These are phyloP conservation scores for Oceanites oceanicus DNA, from an alignment of 2,113 vertebrate genomes.

Conservation along the genomic window DNA sequence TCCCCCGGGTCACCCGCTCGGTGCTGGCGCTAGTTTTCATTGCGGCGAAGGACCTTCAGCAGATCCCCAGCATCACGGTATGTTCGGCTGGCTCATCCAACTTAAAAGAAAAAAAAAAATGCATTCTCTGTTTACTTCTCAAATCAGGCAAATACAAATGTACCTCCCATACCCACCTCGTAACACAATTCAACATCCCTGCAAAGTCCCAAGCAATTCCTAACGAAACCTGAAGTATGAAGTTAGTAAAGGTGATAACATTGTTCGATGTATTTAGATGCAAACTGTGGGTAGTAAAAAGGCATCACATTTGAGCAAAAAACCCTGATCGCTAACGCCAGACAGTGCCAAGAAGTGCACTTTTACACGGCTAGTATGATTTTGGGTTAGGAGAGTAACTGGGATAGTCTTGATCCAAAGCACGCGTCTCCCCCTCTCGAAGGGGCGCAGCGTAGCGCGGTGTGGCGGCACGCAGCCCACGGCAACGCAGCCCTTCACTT, in stretches of 20 bases:
- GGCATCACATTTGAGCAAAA: neutral
- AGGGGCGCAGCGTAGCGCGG: neutral
- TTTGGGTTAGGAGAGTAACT: neutral
- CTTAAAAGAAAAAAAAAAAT: no score
- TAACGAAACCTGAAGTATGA: neutral
- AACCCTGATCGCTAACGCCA: neutral
- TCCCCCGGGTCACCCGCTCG: neutral
- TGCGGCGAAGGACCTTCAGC: neutral
- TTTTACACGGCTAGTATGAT: neutral
- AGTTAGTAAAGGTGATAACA: neutral
- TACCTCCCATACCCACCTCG: neutral
- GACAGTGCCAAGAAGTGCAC: neutral
- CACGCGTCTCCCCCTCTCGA: neutral
- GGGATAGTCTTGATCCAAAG: neutral
- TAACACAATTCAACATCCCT: fast-evolving
- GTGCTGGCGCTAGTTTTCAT: fast-evolving
- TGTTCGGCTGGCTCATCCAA: neutral
- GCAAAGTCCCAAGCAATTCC: neutral
- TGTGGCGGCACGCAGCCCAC: neutral
- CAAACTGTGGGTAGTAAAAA: neutral
- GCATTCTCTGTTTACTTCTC: no score
- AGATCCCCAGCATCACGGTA: neutral
- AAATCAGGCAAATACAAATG: fast-evolving
- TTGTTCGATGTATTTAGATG: neutral
- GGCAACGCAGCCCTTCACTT: neutral